Evolutionary conservation across 2,113 vertebrate species (phyloP).

Genomic region (Etheostoma spectabile): DNA sequence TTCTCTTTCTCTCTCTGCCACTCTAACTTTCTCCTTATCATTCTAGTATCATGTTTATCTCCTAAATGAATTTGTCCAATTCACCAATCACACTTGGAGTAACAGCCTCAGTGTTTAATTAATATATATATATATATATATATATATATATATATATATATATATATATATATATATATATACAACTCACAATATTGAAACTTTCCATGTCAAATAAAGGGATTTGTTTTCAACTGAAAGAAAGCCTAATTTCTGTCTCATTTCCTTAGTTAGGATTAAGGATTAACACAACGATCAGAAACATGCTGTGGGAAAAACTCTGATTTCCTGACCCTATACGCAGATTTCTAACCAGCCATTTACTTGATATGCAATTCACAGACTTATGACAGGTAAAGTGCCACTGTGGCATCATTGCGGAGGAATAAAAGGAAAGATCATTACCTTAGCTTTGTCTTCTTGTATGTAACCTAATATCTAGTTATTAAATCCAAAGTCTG

Average conservation of each 20-base stretch:
- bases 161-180: too few species aligned
- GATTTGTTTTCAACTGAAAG: background rate
- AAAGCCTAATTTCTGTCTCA: background rate
- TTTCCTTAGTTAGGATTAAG: background rate
- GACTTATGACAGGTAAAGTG: background rate
- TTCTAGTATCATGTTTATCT: background rate
- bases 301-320: background rate
- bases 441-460: background rate
- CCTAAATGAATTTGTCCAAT: background rate
- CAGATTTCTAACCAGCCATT: background rate
- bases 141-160: too few species aligned
- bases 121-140: too few species aligned
- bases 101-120: background rate
- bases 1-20: slow-evolving; percentile 1
- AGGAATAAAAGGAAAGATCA: background rate
- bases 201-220: background rate
- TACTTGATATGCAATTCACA: slow-evolving; percentile 2
- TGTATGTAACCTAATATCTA: background rate
- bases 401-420: background rate
- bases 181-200: background rate
- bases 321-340: background rate
- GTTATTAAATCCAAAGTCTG: slow-evolving; percentile 8
- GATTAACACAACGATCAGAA: background rate
- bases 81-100: background rate
- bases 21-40: background rate